A percentile compares a stretch with the other conserved stretches of the same genome.
Evolutionary conservation across 23 tunicate species (phyloP).

Genomic region (Halocynthia roretzi): DNA sequence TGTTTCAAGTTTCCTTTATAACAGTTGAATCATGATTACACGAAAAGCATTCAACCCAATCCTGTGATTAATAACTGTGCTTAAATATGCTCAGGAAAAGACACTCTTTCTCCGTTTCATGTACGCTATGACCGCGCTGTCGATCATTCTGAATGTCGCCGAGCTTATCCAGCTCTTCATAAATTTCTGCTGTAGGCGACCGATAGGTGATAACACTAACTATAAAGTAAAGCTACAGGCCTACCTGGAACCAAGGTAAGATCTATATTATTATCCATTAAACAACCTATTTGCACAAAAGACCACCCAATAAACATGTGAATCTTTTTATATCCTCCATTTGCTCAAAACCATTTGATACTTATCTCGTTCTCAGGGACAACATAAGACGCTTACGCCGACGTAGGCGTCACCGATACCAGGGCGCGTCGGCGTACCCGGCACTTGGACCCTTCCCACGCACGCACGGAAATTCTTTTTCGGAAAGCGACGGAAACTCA

Average conservation of each 20-base stretch:
- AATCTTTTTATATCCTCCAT: too few relatives aligned
- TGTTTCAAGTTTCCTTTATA: neutral
- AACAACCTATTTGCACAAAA: too few relatives aligned
- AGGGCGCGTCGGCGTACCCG: conserved; percentile 4
- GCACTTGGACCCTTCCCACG: conserved; percentile 69
- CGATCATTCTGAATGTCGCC: conserved; percentile 28
- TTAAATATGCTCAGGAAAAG: conserved; percentile 38
- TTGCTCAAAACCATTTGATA: too few relatives aligned
- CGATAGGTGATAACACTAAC: too few relatives aligned
- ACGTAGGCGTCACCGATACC: neutral
- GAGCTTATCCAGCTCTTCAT: conserved; percentile 18
- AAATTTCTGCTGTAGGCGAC: neutral
- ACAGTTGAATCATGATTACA: neutral
- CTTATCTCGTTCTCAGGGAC: too few relatives aligned
- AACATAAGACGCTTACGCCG: neutral
- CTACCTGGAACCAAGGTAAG: too few relatives aligned
- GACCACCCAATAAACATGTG: too few relatives aligned
- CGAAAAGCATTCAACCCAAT: neutral
- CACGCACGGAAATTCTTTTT: conserved; percentile 33
- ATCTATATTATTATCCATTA: too few relatives aligned
- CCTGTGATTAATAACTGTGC: neutral
- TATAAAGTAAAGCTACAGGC: too few relatives aligned
- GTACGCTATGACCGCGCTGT: conserved; percentile 42
- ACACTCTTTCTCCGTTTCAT: conserved; percentile 48
- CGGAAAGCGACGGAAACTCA: conserved; percentile 27